Evolutionary conservation across 2,797 vertebrate species (phyloP).

Genomic region (Atherinosoma microstoma): DNA sequence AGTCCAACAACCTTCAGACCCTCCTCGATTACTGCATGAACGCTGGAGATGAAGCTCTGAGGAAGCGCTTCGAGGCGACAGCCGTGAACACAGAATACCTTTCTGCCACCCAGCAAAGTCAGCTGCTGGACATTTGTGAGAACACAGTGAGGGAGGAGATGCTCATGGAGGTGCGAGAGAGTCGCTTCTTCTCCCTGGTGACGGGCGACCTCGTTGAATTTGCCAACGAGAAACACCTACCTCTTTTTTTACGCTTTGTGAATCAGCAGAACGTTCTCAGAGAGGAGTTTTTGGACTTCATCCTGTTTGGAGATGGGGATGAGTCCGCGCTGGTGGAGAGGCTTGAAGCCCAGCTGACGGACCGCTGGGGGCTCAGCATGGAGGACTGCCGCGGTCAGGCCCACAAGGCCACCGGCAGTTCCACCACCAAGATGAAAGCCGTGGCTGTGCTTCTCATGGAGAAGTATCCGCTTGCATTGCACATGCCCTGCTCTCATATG

Average conservation of each 20-base stretch:
- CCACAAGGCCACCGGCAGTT: conserved; percentile 89
- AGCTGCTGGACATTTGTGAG: conserved; percentile 93
- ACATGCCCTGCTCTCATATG: conserved; percentile 89
- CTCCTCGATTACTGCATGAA: conserved; percentile 92
- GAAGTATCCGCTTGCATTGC: conserved; percentile 92
- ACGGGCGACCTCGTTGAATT: conserved; percentile 91
- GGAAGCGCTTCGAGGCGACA: conserved; percentile 88
- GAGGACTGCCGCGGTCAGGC: conserved; percentile 95
- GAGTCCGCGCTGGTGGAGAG: conserved; percentile 87
- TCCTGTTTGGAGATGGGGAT: conserved; percentile 84
- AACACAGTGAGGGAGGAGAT: conserved; percentile 91
- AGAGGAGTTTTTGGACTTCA: conserved; percentile 94
- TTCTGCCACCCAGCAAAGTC: conserved; percentile 86
- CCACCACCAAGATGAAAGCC: conserved; percentile 93
- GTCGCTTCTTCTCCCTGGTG: conserved; percentile 92
- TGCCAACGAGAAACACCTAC: conserved; percentile 86
- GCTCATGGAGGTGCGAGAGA: conserved; percentile 91
- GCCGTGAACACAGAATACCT: conserved; percentile 92
- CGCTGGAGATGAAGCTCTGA: conserved; percentile 89
- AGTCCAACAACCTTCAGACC: conserved; percentile 90
- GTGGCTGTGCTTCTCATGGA: conserved; percentile 89
- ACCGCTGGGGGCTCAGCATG: conserved; percentile 95
- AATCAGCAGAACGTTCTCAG: conserved; percentile 90
- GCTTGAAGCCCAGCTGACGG: conserved; percentile 88
- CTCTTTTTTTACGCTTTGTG: conserved; percentile 91